Evolutionary conservation across 2,888 invertebrate genomes (phyloP), one percentile per base, ranked within the genome.

Genomic region (Petrophora chlorosata): DNA sequence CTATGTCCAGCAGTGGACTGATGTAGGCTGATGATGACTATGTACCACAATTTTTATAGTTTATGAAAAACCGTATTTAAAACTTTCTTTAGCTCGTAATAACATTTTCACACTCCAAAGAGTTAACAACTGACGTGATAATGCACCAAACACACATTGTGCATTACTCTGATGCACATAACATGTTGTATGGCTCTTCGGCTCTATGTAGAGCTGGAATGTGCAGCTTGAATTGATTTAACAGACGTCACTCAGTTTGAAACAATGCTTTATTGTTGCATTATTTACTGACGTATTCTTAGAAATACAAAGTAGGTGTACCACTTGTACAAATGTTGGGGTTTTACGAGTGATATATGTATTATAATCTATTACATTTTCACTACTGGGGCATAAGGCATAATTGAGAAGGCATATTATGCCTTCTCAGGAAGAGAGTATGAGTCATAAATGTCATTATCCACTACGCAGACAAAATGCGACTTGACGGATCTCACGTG

Each of bases 101-200:
- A 30, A 2, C 13, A 16, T 42, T 33, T 40, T 26, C 32, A 42
- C 26, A 14, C 14, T 33, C 34, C 33, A 8, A 14, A 26, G 59
- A 12, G 19, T 2, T 26, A 42, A 16, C 9, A 14, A 12, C 26
- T 15, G 26, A 28, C 22, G 34, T 53, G 51, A 47, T 56, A 48
- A 57, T 49, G 57, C 55, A 61, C 61, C 44, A 56, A 59, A 59
- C 42, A 67, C 61, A 66, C 62, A 40, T 30, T 32, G 30, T 50
- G 40, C 39, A 44, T 44, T 39, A 49, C 25, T 15, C 53, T 28
- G 26, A 40, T 45, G 44, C 29, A 41, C 30, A 29, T 25, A 60
- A 50, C 48, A 53, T 51, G 54, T 19, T 30, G 41, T 36, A 22
- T 22, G 22, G 33, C n/a, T n/a, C n/a, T n/a, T 43, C 13, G n/a